Evolutionary conservation across 2,113 vertebrate species (phyloP).

Genomic region (Geothlypis trichas): DNA sequence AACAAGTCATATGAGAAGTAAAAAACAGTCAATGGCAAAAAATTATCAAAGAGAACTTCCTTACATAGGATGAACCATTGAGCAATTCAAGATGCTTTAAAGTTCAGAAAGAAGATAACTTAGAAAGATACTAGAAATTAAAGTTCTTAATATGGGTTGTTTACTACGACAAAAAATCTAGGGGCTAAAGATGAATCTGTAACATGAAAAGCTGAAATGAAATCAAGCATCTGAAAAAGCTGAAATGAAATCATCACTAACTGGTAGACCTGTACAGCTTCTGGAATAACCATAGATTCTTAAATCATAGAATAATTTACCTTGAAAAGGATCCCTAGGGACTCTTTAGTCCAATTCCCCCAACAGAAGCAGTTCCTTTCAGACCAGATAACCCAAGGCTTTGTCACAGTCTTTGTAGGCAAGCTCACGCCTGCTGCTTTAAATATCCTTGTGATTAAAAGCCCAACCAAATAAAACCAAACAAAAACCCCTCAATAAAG

Average conservation of each 20-base stretch:
- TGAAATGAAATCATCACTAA: background rate
- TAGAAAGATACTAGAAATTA: background rate
- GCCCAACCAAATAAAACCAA: background rate
- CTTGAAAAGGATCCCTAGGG: background rate
- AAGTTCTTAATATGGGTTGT: background rate
- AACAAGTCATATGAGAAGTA: background rate
- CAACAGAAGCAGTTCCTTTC: background rate
- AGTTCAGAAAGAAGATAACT: background rate
- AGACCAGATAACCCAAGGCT: background rate
- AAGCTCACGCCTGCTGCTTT: background rate
- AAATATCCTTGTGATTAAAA: background rate
- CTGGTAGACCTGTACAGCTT: background rate
- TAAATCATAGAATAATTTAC: background rate
- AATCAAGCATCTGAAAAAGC: background rate
- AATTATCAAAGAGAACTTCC: background rate
- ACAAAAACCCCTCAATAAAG: background rate
- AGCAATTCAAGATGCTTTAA: background rate
- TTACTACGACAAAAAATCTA: background rate
- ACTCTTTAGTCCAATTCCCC: background rate
- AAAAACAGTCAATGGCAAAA: background rate
- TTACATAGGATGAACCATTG: background rate
- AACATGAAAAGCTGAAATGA: background rate
- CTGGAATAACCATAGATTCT: background rate
- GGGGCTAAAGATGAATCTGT: background rate
- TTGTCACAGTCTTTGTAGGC: background rate